A percentile compares a stretch with the other conserved stretches of the same genome.
Conservation (phyloP, 2,888 invertebrate genomes). For the Ophraella communa region DNA sequence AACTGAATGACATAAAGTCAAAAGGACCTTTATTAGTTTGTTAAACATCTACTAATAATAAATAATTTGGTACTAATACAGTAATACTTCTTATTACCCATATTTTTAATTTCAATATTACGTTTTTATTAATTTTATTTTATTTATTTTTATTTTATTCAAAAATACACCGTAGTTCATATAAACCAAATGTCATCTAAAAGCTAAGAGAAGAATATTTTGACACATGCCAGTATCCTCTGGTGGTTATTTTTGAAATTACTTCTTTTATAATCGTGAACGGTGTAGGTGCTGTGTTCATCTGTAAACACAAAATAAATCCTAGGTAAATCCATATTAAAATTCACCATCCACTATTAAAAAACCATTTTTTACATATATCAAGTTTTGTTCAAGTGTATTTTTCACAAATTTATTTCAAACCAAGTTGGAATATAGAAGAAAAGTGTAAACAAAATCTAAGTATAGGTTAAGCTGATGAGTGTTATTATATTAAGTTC, state of each 20-base stretch:
- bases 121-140: not conserved
- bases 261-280: conserved; percentile 52
- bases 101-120: no score
- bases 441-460: conserved; percentile 25
- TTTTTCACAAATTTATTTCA: conserved; percentile 26
- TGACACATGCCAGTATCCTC: not conserved
- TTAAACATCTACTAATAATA: no score
- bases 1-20: not conserved
- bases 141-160: not conserved
- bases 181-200: not conserved
- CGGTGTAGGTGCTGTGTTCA: conserved; percentile 45
- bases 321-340: conserved; percentile 54
- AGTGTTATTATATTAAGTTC: not conserved
- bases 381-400: conserved; percentile 1
- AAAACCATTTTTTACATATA: conserved; percentile 19
- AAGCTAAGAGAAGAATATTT: not conserved
- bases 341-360: conserved; percentile 46
- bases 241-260: not conserved
- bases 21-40: not conserved
- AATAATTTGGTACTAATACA: no score
- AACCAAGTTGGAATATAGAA: conserved; percentile 11
- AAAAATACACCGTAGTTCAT: not conserved
- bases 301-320: conserved; percentile 53
- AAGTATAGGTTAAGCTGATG: not conserved
- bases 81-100: no score